Percentiles rank a stretch among this genome's conserved stretches.
Evolutionary conservation across 2,797 vertebrate species (phyloP).

Genomic region (Oreonectes daqikongensis): DNA sequence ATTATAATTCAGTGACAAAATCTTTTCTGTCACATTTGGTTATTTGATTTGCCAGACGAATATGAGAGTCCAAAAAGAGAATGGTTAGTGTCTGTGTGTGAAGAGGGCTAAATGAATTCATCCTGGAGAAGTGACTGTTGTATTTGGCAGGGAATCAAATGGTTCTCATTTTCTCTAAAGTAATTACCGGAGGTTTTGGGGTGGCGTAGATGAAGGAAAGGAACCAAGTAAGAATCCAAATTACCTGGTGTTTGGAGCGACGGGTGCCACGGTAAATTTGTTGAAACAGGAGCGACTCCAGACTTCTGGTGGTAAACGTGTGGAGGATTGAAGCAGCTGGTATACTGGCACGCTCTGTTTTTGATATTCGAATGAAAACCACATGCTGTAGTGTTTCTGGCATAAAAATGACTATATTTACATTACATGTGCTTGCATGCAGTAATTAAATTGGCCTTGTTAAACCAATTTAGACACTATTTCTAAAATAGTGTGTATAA

Average conservation of each 20-base stretch:
- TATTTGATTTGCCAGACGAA: slow-evolving; percentile 4
- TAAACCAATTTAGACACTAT: background rate
- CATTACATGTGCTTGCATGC: background rate
- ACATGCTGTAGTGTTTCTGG: background rate
- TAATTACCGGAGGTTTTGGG: slow-evolving; percentile 16
- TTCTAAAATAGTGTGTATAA: too few species aligned
- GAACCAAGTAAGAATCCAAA: background rate
- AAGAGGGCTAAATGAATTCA: background rate
- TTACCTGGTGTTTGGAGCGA: slow-evolving; percentile 12
- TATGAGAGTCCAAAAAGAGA: background rate
- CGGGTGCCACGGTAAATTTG: slow-evolving; percentile 17
- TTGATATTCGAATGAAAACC: slow-evolving; percentile 23
- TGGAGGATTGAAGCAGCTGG: background rate
- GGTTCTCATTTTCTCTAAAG: slow-evolving; percentile 9
- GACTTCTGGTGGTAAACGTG: background rate
- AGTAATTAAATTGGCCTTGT: background rate
- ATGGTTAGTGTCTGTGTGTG: background rate
- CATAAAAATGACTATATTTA: background rate
- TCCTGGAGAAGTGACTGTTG: background rate
- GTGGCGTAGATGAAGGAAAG: background rate
- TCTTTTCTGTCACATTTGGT: slow-evolving; percentile 1
- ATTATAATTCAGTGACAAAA: slow-evolving; percentile 20
- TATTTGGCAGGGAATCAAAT: slow-evolving; percentile 26
- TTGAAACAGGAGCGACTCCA: slow-evolving; percentile 22
- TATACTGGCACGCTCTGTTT: background rate